Percentiles rank a stretch among this genome's conserved stretches.
phyloP scores from a whole-genome alignment of 2,113 vertebrate genomes.

The Siniperca knerii region DNA sequence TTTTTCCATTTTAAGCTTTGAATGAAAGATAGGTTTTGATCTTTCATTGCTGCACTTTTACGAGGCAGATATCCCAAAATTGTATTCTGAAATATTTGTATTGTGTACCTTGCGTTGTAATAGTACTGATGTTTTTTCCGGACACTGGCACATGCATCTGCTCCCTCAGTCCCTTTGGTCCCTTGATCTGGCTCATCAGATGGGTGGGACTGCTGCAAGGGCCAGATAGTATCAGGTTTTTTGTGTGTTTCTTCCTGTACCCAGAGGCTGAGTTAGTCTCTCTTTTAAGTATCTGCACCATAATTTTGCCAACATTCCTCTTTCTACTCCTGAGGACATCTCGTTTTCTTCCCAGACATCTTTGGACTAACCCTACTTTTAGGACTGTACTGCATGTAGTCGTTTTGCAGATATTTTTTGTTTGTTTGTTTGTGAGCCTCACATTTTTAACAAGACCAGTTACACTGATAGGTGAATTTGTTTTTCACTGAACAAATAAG shows the following conservation, averaged over 20 bases:
- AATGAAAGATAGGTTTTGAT: constrained; percentile 1
- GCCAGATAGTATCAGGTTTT: constrained; percentile 78
- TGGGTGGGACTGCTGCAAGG: constrained; percentile 73
- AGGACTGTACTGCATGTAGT: background rate
- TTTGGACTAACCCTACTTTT: background rate
- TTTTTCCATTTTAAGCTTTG: background rate
- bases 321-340: constrained; percentile 8
- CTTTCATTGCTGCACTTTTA: background rate
- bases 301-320: constrained; percentile 21
- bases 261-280: constrained; percentile 35
- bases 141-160: constrained; percentile 30
- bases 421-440: background rate
- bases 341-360: constrained; percentile 2
- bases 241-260: constrained; percentile 66
- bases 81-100: background rate
- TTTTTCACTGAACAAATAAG: constrained; percentile 1
- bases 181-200: constrained; percentile 80
- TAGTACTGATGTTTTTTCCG: background rate
- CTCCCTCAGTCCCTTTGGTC: constrained; percentile 55
- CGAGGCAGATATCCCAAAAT: background rate
- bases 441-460: background rate
- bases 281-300: constrained; percentile 22
- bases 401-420: background rate
- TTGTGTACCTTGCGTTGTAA: background rate
- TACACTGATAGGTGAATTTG: background rate